These are phyloP conservation scores for Platysteira castanea DNA, from an alignment of 2,113 vertebrate genomes.

Conservation along the genomic window DNA sequence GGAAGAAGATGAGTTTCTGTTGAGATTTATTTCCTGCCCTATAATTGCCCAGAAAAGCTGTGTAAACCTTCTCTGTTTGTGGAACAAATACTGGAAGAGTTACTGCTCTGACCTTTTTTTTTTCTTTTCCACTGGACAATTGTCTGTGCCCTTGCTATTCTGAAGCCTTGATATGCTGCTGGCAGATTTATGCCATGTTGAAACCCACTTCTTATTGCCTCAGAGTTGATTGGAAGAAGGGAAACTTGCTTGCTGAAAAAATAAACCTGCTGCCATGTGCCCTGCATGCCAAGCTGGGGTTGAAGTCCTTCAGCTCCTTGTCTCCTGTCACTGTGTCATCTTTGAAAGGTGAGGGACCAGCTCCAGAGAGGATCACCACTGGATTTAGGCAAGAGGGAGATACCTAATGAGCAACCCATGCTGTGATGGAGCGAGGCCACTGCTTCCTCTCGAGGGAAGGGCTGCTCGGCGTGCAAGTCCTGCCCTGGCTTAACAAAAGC, in stretches of 20 bases:
- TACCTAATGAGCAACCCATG: rapidly evolving
- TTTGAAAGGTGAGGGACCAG: background rate
- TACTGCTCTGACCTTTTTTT: constrained; percentile 58
- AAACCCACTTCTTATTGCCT: constrained; percentile 44
- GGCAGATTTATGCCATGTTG: constrained; percentile 56
- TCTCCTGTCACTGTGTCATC: background rate
- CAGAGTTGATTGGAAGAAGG: constrained; percentile 51
- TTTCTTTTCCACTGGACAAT: constrained; percentile 36
- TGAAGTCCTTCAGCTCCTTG: background rate
- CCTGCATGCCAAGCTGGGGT: background rate
- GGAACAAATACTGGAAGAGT: constrained; percentile 59
- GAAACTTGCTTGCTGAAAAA: constrained; percentile 32
- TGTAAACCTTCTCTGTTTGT: constrained; percentile 63
- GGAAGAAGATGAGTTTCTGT: constrained; percentile 51
- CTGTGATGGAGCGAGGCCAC: background rate
- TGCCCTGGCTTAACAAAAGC: background rate
- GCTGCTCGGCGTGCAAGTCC: background rate
- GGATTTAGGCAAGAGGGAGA: background rate
- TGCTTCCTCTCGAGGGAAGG: background rate
- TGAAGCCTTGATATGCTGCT: constrained; percentile 14
- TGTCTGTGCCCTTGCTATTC: constrained; percentile 26
- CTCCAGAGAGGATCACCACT: background rate
- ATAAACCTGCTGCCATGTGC: background rate
- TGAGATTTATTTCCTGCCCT: constrained; percentile 68
- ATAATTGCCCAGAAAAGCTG: constrained; percentile 58